These are phyloP conservation scores for Drosophila auraria DNA, from an alignment of 1,140 invertebrate genomes.

Conservation along the genomic window DNA sequence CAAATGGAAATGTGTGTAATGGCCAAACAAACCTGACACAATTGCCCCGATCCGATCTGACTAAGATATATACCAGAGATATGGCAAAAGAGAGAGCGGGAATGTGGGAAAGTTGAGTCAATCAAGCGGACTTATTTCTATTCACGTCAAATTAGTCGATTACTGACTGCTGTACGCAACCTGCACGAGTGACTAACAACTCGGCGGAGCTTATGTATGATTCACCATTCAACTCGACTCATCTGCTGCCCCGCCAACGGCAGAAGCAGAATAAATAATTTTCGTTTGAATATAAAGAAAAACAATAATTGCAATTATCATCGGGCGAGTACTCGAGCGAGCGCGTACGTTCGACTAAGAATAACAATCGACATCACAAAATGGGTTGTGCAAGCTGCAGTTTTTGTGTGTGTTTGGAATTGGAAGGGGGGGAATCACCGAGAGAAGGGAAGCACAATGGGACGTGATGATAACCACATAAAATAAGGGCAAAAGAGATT, in stretches of 20 bases:
- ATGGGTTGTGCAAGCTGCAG: constrained; percentile 7
- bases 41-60: constrained; percentile 23
- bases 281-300: constrained; percentile 15
- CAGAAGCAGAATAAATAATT: constrained; percentile 22
- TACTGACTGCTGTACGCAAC: constrained; percentile 11
- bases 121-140: constrained; percentile 42
- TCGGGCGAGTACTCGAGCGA: background rate
- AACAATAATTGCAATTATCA: constrained; percentile 43
- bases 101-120: constrained; percentile 29
- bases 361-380: constrained; percentile 11
- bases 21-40: constrained; percentile 49
- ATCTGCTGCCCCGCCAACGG: background rate
- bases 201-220: constrained; percentile 10
- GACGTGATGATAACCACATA: constrained; percentile 26
- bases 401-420: constrained; percentile 1
- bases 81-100: constrained; percentile 1
- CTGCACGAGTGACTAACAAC: constrained; percentile 27
- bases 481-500: constrained; percentile 11
- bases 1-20: constrained; percentile 42
- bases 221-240: constrained; percentile 17
- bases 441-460: background rate
- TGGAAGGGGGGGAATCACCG: background rate
- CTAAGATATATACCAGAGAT: constrained; percentile 14
- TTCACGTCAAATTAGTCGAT: constrained; percentile 49
- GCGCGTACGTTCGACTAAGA: constrained; percentile 10